Conservation (phyloP, 2,888 invertebrate species). For the Lymantria dispar region DNA sequence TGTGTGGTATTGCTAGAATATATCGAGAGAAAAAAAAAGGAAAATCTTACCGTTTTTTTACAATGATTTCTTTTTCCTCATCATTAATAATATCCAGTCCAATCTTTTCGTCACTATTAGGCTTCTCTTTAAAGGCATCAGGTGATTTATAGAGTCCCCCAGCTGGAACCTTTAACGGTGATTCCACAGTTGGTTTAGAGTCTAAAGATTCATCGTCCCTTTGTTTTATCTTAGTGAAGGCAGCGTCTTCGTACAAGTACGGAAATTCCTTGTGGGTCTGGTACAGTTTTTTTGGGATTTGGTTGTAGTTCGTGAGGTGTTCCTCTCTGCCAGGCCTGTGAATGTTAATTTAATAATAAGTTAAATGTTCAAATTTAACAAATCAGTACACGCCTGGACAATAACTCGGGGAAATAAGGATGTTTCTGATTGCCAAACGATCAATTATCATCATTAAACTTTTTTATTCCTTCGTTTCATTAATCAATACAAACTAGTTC, state of each 20-base stretch:
- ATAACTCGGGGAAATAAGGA: too few relatives aligned
- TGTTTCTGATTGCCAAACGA: too few relatives aligned
- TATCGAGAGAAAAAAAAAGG: background rate
- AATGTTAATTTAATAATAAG: too few relatives aligned
- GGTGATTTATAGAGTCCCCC: slow-evolving; percentile 63
- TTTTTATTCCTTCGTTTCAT: too few relatives aligned
- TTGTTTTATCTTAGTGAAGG: slow-evolving; percentile 38
- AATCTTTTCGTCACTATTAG: slow-evolving; percentile 45
- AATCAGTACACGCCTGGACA: too few relatives aligned
- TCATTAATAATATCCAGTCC: slow-evolving; percentile 42
- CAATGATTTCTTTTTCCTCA: slow-evolving; percentile 41
- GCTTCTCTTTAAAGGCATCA: slow-evolving; percentile 55
- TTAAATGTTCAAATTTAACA: too few relatives aligned
- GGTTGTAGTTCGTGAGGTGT: slow-evolving; percentile 34
- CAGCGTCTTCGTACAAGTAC: slow-evolving; percentile 52
- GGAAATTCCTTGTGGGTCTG: slow-evolving; percentile 49
- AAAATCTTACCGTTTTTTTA: slow-evolving; percentile 53
- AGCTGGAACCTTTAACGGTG: slow-evolving; percentile 55
- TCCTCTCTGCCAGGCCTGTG: slow-evolving; percentile 46
- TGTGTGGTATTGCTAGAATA: too few relatives aligned
- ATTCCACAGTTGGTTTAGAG: slow-evolving; percentile 54
- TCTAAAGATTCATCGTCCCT: slow-evolving; percentile 40
- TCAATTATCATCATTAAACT: too few relatives aligned
- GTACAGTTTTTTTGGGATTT: slow-evolving; percentile 40
- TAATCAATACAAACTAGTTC: too few relatives aligned